These are phyloP conservation scores for Microcebus tavaratra DNA, from an alignment of 2,113 vertebrate species.

Conservation along the genomic window DNA sequence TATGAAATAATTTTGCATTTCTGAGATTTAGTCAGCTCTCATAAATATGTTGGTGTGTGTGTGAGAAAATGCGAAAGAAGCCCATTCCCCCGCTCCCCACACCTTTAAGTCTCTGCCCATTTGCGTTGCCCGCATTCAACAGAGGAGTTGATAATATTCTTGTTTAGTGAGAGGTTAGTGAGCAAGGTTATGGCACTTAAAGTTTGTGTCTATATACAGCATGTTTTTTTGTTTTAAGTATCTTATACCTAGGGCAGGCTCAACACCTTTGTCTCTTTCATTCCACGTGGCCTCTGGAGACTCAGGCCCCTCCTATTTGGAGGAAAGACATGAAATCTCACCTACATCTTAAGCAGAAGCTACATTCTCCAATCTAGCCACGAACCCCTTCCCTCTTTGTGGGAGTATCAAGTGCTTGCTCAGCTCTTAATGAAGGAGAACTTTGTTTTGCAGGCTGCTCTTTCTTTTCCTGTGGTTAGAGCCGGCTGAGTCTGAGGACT, in stretches of 20 bases:
- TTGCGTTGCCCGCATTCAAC: neutral
- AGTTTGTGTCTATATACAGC: neutral
- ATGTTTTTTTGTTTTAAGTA: neutral
- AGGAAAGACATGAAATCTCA: neutral
- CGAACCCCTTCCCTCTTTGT: neutral
- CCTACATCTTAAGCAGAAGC: neutral
- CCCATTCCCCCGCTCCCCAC: neutral
- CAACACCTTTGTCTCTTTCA: neutral
- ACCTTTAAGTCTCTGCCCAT: neutral
- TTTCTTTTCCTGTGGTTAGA: neutral
- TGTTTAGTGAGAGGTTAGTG: neutral
- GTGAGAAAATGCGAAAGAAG: neutral
- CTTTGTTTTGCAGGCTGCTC: neutral
- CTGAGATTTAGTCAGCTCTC: neutral
- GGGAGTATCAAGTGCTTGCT: neutral
- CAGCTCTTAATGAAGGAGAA: neutral
- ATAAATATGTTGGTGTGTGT: neutral
- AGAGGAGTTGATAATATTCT: neutral
- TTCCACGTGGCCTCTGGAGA: neutral
- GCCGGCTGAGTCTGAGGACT: neutral
- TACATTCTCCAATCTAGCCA: neutral
- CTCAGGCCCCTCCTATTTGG: neutral
- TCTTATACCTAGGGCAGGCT: neutral
- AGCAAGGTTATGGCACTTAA: neutral
- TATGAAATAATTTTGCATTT: neutral